Percentiles rank a stretch among this genome's conserved stretches.
These are phyloP conservation scores for Sternotherus odoratus DNA, from an alignment of 2,797 vertebrate species.

Conservation along the genomic window DNA sequence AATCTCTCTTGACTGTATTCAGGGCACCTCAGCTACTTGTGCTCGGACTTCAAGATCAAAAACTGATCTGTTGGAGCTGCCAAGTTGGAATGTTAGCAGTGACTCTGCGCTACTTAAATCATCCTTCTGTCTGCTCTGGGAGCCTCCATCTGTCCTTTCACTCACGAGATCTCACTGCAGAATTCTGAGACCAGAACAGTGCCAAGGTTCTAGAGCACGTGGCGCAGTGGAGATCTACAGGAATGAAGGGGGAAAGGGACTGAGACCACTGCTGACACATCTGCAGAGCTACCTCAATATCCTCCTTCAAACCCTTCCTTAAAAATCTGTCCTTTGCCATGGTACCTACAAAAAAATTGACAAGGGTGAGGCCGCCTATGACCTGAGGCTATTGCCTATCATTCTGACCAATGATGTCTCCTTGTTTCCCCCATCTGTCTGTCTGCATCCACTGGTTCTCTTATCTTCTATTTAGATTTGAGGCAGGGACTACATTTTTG, in stretches of 20 bases:
- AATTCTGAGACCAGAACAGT: not conserved
- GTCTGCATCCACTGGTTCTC: not conserved
- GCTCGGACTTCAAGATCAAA: not conserved
- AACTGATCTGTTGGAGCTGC: no score
- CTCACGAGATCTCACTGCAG: not conserved
- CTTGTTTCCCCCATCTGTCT: not conserved
- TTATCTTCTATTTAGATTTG: not conserved
- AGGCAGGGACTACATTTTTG: not conserved
- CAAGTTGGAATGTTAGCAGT: no score
- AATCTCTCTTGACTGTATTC: not conserved
- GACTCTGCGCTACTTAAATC: not conserved
- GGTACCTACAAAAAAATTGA: not conserved
- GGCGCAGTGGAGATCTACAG: not conserved
- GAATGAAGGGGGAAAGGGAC: not conserved
- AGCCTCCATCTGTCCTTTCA: not conserved
- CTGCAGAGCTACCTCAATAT: not conserved
- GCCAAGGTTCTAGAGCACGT: not conserved
- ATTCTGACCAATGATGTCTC: not conserved
- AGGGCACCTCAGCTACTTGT: not conserved
- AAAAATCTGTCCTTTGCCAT: not conserved
- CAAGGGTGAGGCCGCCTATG: fast-evolving
- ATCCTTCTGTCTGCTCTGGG: not conserved
- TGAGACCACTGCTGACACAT: not conserved
- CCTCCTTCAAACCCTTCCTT: not conserved
- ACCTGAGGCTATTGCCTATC: not conserved